These are phyloP conservation scores for Myotis davidii DNA, from an alignment of 2,113 vertebrate species.

Conservation along the genomic window DNA sequence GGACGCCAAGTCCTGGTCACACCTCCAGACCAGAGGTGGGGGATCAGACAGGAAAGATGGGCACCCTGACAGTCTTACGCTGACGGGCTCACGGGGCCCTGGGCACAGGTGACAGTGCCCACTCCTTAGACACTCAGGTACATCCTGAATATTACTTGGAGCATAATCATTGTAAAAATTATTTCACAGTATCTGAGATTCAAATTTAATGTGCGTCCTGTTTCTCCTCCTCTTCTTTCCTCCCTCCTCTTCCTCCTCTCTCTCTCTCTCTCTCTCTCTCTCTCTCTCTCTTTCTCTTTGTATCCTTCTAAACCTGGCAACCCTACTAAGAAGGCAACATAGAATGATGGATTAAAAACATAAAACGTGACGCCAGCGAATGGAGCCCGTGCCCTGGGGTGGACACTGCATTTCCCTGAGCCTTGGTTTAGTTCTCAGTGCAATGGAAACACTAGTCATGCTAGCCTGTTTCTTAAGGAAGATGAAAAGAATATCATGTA, in stretches of 20 bases:
- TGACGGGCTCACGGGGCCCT: rapidly evolving
- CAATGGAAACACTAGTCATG: background rate
- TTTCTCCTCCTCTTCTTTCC: background rate
- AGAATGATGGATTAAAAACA: background rate
- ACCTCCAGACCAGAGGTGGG: background rate
- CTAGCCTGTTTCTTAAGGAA: background rate
- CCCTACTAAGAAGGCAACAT: background rate
- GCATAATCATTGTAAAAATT: background rate
- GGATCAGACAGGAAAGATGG: background rate
- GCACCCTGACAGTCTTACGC: rapidly evolving
- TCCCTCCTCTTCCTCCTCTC: too few relatives aligned
- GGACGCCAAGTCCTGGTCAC: rapidly evolving
- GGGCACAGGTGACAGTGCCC: rapidly evolving
- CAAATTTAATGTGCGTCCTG: background rate
- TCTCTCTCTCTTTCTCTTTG: background rate
- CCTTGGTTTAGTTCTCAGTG: background rate
- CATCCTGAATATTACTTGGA: rapidly evolving
- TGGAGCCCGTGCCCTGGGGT: background rate
- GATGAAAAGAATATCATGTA: background rate
- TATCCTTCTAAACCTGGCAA: background rate
- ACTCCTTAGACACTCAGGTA: rapidly evolving
- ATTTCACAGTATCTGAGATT: background rate
- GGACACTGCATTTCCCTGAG: background rate
- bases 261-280: background rate
- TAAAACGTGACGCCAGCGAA: background rate